Evolutionary conservation across 2,113 vertebrate species (phyloP), one percentile per base, ranked within the genome.

Genomic region (Takifugu flavidus): DNA sequence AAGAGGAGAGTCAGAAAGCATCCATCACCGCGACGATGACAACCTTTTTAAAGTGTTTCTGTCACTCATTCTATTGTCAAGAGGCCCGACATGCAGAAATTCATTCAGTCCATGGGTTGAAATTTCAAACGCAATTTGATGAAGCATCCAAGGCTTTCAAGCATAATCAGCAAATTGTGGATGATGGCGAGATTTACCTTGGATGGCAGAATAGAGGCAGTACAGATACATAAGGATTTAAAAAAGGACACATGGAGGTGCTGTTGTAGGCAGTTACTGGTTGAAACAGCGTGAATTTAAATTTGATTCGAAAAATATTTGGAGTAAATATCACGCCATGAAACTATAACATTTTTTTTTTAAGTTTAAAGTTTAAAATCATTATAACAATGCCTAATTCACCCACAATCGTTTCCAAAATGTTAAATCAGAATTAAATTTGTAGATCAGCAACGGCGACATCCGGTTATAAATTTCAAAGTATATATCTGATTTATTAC

Each of bases 21-120:
- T 85, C 71, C 74, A 81, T 84, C 82, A 80, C 57, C 52, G 67
- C 62, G 14, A 56, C 66, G 72, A 25, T 86, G 86, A 87, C 78
- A 79, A 67, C 65, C 15, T 58, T 61, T 53, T 77, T 65, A 56
- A 67, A n/a, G 25, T 44, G 20, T 75, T 59, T 58, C 53, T 5
- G 8, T 26, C 34, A 29, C 54, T 52, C 60, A 51, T 13, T 31
- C 53, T 43, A 49, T 65, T 53, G 31, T 56, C 12, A 72, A 65
- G 42, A 8, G 14, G 26, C 62, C n/a, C 14, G 6, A 34, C 34
- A 11, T 39, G 44, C 26, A 11, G 31, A 15, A 2, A 46, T 2
- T 25, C 45, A 61, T 5, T 57, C 26, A n/a, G 25, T 26, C 55
- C 59, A 58, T 49, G 25, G 25, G 15, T 12, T 12, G 27, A 27